These are phyloP conservation scores for Drosophila lacertosa DNA, from an alignment of 1,140 invertebrate genomes.

Conservation along the genomic window DNA sequence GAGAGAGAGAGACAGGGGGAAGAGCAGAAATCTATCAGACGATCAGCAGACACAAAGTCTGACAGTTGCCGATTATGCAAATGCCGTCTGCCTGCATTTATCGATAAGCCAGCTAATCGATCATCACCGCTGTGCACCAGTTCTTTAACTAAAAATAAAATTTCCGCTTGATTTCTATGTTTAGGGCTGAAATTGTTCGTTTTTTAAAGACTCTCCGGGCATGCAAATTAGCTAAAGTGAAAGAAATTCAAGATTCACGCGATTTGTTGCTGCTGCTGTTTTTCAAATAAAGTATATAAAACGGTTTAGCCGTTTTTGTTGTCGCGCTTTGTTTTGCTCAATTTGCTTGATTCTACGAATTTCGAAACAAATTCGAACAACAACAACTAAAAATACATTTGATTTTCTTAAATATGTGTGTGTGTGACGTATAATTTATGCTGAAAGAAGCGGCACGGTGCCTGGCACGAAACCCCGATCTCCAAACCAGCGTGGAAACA, in stretches of 20 bases:
- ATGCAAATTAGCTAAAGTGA: conserved; percentile 49
- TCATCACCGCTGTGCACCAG: conserved; percentile 61
- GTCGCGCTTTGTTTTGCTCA: conserved; percentile 36
- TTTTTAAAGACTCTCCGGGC: conserved; percentile 1
- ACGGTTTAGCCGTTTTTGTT: conserved; percentile 41
- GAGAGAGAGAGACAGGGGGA: neutral
- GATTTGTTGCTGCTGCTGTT: conserved; percentile 51
- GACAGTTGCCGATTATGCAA: conserved; percentile 69
- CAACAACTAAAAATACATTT: conserved; percentile 57
- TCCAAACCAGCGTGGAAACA: conserved; percentile 69
- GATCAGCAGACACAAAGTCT: conserved; percentile 55
- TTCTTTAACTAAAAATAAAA: conserved; percentile 25
- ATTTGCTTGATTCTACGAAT: conserved; percentile 71
- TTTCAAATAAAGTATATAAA: conserved; percentile 8
- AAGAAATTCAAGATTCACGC: conserved; percentile 53
- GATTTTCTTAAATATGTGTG: conserved; percentile 71
- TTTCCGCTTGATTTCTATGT: conserved; percentile 30
- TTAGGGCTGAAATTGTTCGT: neutral
- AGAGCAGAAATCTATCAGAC: conserved; percentile 11
- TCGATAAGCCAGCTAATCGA: conserved; percentile 67
- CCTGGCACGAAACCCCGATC: conserved; percentile 67
- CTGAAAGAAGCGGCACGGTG: conserved; percentile 73
- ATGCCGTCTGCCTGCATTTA: conserved; percentile 56
- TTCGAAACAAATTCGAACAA: conserved; percentile 25
- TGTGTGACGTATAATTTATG: conserved; percentile 69